Percentiles rank a stretch among this genome's conserved stretches.
These are phyloP conservation scores for Orycteropus afer DNA, from an alignment of 2,113 vertebrate species.

Conservation along the genomic window DNA sequence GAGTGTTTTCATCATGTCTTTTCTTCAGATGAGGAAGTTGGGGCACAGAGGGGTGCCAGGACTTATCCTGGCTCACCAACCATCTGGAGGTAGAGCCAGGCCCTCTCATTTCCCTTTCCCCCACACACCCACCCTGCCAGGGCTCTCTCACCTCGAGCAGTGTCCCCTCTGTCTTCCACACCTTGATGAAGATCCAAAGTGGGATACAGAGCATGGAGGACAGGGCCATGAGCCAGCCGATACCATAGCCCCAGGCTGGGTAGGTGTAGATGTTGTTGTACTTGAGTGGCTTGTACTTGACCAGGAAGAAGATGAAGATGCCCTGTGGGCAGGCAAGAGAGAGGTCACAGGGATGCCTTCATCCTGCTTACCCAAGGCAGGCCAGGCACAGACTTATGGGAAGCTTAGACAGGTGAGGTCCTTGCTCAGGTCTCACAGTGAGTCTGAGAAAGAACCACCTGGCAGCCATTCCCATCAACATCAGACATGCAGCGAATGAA, in stretches of 20 bases:
- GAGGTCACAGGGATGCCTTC: background rate
- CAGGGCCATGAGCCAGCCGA: constrained; percentile 99
- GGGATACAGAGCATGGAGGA: constrained; percentile 99
- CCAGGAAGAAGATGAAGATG: constrained; percentile 98
- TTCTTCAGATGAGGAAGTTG: background rate
- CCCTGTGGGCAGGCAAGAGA: constrained; percentile 82
- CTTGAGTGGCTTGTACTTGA: constrained; percentile 98
- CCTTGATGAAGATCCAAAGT: constrained; percentile 91
- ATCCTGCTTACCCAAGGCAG: background rate
- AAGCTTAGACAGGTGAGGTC: no score
- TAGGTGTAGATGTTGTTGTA: constrained; percentile 99
- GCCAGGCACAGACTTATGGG: background rate
- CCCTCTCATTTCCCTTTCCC: no score
- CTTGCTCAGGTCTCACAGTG: no score
- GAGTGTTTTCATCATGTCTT: background rate
- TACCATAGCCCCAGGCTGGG: constrained; percentile 97
- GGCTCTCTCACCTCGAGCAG: constrained; percentile 90
- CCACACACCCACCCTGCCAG: background rate
- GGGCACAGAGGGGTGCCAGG: background rate
- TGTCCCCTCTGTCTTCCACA: constrained; percentile 95
- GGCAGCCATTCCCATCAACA: accelerated
- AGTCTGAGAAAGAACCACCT: no score
- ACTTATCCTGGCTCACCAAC: background rate
- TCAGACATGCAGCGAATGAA: no score
- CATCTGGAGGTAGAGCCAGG: background rate